phyloP scores from a whole-genome alignment of 2,888 invertebrate genomes.

The Argyra leucocephala region DNA sequence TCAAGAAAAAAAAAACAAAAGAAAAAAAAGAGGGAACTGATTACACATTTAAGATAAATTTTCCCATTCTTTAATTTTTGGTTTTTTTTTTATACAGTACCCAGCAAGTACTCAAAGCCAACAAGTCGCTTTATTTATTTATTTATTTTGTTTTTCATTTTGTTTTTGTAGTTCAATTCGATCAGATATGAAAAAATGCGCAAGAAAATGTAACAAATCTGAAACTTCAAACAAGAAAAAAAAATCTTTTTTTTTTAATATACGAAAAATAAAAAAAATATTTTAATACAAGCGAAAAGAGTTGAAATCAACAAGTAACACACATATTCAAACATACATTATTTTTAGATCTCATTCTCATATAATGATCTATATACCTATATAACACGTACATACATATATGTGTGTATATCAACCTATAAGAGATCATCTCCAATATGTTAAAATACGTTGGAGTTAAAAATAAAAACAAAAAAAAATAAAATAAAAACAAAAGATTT shows the following conservation, averaged over 20 bases:
- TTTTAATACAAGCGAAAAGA: no score
- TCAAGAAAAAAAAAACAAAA: no score
- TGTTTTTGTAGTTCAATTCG: neutral
- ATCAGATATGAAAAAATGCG: conserved; percentile 2
- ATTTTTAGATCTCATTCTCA: no score
- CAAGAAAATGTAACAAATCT: conserved; percentile 6
- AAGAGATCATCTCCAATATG: neutral
- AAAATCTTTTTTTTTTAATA: no score
- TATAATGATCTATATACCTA: no score
- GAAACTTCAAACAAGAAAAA: neutral
- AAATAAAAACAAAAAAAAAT: neutral
- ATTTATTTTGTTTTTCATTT: no score
- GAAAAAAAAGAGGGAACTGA: neutral
- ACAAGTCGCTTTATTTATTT: neutral
- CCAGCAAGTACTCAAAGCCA: neutral
- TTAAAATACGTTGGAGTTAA: neutral
- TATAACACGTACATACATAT: no score
- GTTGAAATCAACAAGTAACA: no score
- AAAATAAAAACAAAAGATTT: neutral
- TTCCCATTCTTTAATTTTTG: neutral
- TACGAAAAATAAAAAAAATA: no score
- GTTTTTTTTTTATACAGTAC: neutral
- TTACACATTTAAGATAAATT: conserved; percentile 3
- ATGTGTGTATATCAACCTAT: neutral
- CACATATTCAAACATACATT: no score